Conservation (phyloP, 2,113 vertebrate species). For the Leucosticte australis region DNA sequence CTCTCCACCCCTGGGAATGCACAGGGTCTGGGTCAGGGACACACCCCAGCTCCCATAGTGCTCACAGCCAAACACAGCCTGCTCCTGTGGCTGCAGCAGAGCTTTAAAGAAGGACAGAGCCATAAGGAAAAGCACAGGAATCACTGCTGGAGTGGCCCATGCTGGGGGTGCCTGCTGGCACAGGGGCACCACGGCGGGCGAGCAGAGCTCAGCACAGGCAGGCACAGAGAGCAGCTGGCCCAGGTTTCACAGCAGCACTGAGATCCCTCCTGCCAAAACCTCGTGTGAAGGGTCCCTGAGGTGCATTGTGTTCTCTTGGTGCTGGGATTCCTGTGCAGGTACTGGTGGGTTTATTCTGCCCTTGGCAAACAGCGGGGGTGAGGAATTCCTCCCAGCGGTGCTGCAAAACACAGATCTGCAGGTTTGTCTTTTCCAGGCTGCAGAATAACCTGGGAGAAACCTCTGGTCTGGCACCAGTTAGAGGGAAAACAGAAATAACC, state of each 20-base stretch:
- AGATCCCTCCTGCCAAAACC: not conserved
- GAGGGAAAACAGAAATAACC: not conserved
- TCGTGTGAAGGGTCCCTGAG: not conserved
- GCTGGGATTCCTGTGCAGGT: not conserved
- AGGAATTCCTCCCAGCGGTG: not conserved
- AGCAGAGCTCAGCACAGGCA: not conserved
- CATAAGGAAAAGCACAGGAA: not conserved
- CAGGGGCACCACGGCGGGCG: too few species aligned
- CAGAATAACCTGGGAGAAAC: not conserved
- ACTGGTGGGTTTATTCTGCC: not conserved
- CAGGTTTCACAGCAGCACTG: not conserved
- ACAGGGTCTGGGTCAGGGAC: not conserved
- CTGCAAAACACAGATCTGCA: not conserved
- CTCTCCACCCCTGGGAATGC: not conserved
- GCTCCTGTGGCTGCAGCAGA: not conserved
- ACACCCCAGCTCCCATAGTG: fast-evolving
- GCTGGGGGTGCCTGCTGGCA: not conserved
- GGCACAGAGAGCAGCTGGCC: not conserved
- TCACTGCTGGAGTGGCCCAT: fast-evolving
- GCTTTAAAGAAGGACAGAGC: not conserved
- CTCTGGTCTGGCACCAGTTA: not conserved
- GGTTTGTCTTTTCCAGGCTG: not conserved
- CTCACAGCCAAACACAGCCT: not conserved
- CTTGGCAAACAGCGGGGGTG: not conserved
- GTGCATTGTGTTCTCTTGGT: fast-evolving